Conservation (phyloP, 2,797 vertebrate genomes). For the Micromesistius poutassou region DNA sequence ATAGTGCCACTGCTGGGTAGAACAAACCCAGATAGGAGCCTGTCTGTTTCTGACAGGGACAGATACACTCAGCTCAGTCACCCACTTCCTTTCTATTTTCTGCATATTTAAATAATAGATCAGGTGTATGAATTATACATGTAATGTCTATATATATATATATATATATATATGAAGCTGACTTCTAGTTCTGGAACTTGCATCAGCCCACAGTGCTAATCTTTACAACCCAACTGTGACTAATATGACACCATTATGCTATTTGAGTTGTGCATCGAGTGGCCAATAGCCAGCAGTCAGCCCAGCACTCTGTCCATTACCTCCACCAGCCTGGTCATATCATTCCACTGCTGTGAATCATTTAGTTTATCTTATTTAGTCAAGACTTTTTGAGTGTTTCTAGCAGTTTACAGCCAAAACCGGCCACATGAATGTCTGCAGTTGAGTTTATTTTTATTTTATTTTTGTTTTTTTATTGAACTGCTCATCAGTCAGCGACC, state of each 20-base stretch:
- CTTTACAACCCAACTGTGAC: neutral
- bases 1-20: neutral
- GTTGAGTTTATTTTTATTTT: neutral
- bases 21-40: neutral
- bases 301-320: neutral
- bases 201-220: neutral
- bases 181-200: neutral
- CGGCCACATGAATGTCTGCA: neutral
- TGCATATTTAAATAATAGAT: conserved; percentile 3
- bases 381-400: neutral
- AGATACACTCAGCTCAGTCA: neutral
- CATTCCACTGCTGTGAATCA: neutral
- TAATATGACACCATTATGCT: neutral
- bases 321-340: neutral
- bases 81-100: neutral
- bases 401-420: neutral
- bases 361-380: neutral
- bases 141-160: neutral
- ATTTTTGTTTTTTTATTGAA: too few relatives aligned
- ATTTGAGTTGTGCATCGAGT: neutral
- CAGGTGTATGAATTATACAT: neutral
- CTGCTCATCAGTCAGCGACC: neutral
- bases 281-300: neutral
- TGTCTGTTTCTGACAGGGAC: neutral
- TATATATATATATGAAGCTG: neutral